Evolutionary conservation across 64 coral and sea anemone species (phyloP), one percentile per base, ranked within the genome.

Genomic region (Pocillopora verrucosa): DNA sequence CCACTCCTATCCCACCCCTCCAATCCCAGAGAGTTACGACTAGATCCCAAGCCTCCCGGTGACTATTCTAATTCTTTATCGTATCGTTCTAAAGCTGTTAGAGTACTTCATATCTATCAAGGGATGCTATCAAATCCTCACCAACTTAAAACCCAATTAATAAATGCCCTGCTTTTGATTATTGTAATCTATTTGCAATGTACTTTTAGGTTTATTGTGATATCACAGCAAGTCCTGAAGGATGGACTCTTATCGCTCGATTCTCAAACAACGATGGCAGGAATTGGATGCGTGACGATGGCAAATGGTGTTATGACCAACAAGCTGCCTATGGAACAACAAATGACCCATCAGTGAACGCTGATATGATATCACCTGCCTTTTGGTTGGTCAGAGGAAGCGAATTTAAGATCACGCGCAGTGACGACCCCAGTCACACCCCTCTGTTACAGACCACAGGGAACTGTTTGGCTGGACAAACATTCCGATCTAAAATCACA

Each of bases 321-420:
- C 0, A 70, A 10, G 22, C 11, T 30, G 67, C 67, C 20, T 3
- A n/a, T 30, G 30, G 61, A 84, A 65, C 34, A 4, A 70, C 67
- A 70, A 70, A 20, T 24, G n/a, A 24, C 25, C 67, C 67, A 10
- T 70, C 67, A 24, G 10, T 22, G 0, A 84, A 60, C 10, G 13
- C 17, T 41, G 35, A 60, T 12, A 60, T 60, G 35, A 64, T 67
- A 60, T 70, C 67, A 26, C 1, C 2, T 3, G 67, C 67, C 19
- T 70, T 70, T 59, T 86, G 83, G 83, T 74, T 61, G 11, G 89
- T 76, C 37, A 84, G 14, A 16, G 89, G 89, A 10, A 91, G 16
- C 22, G 89, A 91, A 59, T 75, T 91, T 11, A 91, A 91, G 80
- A 91, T 91, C 80, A 91, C 89, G 35, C 80, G 88, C 34, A 79